phyloP scores from a whole-genome alignment of 2,888 invertebrate genomes.

The Aphidius colemani region DNA sequence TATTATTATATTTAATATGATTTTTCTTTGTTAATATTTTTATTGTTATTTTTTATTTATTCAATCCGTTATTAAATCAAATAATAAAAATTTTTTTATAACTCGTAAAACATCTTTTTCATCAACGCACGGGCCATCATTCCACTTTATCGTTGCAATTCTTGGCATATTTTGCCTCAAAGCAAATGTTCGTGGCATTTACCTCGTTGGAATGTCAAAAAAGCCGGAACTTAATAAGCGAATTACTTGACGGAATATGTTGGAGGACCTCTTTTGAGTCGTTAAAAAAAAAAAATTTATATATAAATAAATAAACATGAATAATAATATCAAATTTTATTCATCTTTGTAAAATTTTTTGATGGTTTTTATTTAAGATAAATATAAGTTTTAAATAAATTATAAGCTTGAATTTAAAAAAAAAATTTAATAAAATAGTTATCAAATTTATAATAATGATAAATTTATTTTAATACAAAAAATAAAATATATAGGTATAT shows the following conservation, averaged over 20 bases:
- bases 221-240: constrained; percentile 58
- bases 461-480: no score
- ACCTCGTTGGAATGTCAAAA: constrained; percentile 49
- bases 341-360: constrained; percentile 1
- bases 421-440: no score
- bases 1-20: constrained; percentile 4
- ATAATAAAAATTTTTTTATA: constrained; percentile 14
- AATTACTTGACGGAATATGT: constrained; percentile 48
- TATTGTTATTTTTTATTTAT: not conserved
- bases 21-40: not conserved
- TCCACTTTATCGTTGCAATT: constrained; percentile 41
- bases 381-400: no score
- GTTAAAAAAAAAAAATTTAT: not conserved
- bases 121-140: constrained; percentile 15
- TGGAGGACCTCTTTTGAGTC: not conserved
- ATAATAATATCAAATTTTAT: not conserved
- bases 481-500: no score
- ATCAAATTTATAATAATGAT: no score
- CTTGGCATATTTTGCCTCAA: constrained; percentile 57
- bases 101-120: constrained; percentile 10
- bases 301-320: not conserved
- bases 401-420: no score
- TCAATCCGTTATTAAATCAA: not conserved
- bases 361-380: no score
- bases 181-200: constrained; percentile 57